Base-by-base conservation (phyloP, 2,113 vertebrate species). In the Calidris pugnax region DNA sequence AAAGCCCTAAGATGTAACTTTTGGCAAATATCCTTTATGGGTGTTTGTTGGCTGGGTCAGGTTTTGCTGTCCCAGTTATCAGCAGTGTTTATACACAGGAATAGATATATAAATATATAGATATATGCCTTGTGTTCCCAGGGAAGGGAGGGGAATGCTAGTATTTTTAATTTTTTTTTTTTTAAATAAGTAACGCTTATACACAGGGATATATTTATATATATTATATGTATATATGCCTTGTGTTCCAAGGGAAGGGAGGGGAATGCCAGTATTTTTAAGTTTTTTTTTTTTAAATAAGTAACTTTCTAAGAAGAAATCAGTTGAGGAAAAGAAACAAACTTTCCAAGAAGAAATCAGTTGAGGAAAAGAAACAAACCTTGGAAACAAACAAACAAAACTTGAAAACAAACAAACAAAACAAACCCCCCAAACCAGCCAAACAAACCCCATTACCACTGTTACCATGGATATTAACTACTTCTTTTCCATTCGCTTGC, bases 381-480 rank as follows among this genome's bases (percentile, higher is more conserved):
- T 32, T 21, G 12, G 33, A 57, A 41, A 11, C 41, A 56, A 19
- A 39, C 55, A 18, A n/a, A n/a, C n/a, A n/a, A n/a, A n/a, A n/a
- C n/a, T n/a, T n/a, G n/a, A n/a, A n/a, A n/a, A n/a, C n/a, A 18
- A 41, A 12, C 12, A 12, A 13, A 23, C 27, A 33, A 56, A 63
- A 33, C 67, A 32, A 26, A 59, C 16, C 6, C 11, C 11, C 7
- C 8, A 60, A 71, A 30, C 24, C 33, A 74, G 30, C 21, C 35
- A 37, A 68, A 32, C 43, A 37, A 23, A 43, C 39, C 8, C 73
- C 35, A 27, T 43, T 39, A 32, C 18, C 0, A 0, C 35, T 41
- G 32, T 45, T 76, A 30, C 55, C 26, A 6, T 11, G 47, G 64
- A 3, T 85, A 39, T 1, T 19, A 32, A 57, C 19, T 35, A 37